Evolutionary conservation across 2,797 vertebrate species (phyloP).

Genomic region (Pyrocephalus nanus): DNA sequence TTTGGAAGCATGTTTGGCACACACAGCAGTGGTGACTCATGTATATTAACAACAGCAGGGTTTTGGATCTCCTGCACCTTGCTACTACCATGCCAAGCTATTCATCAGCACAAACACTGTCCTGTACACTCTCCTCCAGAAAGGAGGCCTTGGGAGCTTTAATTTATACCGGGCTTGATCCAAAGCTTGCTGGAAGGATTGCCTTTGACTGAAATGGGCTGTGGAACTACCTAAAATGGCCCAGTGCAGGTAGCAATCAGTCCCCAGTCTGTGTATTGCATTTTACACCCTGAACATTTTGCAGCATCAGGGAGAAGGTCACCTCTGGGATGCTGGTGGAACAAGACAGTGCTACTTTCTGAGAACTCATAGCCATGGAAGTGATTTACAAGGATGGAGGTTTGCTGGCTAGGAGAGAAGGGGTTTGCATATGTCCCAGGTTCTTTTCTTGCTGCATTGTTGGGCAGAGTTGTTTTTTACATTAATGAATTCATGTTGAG

Average conservation of each 20-base stretch:
- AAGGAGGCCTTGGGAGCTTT: background rate
- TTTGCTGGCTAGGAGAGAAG: background rate
- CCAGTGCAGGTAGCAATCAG: background rate
- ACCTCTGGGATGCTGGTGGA: background rate
- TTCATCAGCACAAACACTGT: conserved; percentile 19
- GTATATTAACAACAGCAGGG: conserved; percentile 34
- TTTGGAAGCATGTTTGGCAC: conserved; percentile 51
- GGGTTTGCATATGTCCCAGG: accelerated
- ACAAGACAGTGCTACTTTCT: background rate
- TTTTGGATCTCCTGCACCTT: conserved; percentile 37
- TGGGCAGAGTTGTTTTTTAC: background rate
- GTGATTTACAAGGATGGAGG: background rate
- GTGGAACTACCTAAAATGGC: background rate
- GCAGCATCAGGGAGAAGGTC: background rate
- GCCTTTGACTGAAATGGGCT: background rate
- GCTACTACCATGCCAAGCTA: conserved; percentile 2
- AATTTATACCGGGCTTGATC: background rate
- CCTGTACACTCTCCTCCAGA: background rate
- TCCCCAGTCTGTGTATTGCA: accelerated
- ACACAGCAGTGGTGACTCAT: conserved; percentile 37
- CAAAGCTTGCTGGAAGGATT: conserved; percentile 2
- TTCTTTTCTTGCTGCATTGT: background rate
- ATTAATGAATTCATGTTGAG: background rate
- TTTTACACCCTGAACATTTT: background rate
- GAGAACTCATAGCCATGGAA: background rate